Evolutionary conservation across 2,888 invertebrate genomes (phyloP), one percentile per base, ranked within the genome.

Genomic region (Steinernema carpocapsae): DNA sequence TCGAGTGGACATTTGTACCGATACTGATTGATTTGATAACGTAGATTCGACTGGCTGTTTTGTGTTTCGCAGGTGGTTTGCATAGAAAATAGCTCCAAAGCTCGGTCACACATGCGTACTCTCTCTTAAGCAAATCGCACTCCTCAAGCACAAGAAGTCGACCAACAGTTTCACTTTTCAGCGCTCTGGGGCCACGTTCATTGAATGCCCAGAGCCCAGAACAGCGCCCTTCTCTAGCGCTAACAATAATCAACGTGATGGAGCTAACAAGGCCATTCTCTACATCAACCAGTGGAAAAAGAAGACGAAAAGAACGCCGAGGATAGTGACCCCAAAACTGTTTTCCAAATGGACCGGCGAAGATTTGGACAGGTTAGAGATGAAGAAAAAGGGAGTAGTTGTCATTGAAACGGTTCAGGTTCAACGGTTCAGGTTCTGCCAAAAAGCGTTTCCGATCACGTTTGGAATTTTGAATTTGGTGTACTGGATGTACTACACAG

Each of bases 401-500:
- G n/a, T n/a, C n/a, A n/a, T n/a, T n/a, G n/a, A n/a, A n/a, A n/a
- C n/a, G n/a, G n/a, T n/a, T n/a, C 46, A 52, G 24, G 1, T 37
- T 59, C 59, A 52, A 1, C 1, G 56, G 51, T 70, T 24, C 29
- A 70, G 51, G 74, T 85, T 86, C 73, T 86, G 85, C 72, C 86
- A 85, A 64, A 86, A 86, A 75, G 76, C 83, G 0, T 86, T 86
- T 73, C 86, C 86, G 19, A 80, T 86, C 70, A 83, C 84, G 24
- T 86, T 86, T 78, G 83, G 83, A 32, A 77, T 85, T 51, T 79
- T 78, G 76, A 86, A 86, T 76, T 78, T 84, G 22, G 80, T 85
- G 75, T 86, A 85, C 76, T 86, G 85, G 85, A 83, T 85, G 82
- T 84, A 84, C 74, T 82, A 82, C 74, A 83, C 84, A 29, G 83